phyloP scores from a whole-genome alignment of 2,113 vertebrate species.

The Phylloscopus whistleri region DNA sequence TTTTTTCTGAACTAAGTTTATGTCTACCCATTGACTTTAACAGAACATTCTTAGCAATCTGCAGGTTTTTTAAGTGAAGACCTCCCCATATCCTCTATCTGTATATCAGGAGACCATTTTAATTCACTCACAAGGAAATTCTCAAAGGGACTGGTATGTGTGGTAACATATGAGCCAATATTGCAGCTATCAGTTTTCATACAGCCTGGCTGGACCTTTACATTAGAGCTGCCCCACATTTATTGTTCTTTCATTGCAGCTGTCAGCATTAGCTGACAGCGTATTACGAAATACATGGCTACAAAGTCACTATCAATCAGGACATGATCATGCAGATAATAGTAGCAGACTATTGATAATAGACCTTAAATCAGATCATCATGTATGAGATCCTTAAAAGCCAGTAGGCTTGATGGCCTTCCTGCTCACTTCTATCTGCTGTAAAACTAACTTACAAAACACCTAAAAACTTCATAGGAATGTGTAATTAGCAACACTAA shows the following conservation, averaged over 20 bases:
- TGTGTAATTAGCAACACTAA: not conserved
- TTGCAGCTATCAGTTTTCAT: conserved; percentile 89
- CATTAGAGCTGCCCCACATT: conserved; percentile 80
- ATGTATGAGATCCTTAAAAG: conserved; percentile 71
- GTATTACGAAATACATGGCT: conserved; percentile 78
- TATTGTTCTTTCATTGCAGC: conserved; percentile 83
- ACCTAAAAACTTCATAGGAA: not conserved
- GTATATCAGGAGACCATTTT: conserved; percentile 76
- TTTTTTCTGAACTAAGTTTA: conserved; percentile 16
- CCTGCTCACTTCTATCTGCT: conserved; percentile 60
- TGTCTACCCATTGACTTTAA: not conserved
- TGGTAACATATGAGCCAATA: conserved; percentile 82
- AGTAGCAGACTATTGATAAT: conserved; percentile 80
- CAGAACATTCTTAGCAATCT: conserved; percentile 58
- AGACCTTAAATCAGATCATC: conserved; percentile 79
- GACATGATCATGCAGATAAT: conserved; percentile 77
- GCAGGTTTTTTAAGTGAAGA: conserved; percentile 67
- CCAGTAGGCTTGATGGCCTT: conserved; percentile 52
- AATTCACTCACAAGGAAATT: conserved; percentile 80
- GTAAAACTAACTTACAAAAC: conserved; percentile 3
- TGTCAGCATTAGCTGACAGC: conserved; percentile 85
- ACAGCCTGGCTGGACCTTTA: conserved; percentile 78
- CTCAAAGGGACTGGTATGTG: conserved; percentile 67
- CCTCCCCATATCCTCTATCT: not conserved
- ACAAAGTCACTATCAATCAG: conserved; percentile 82